Percentiles rank a stretch among this genome's conserved stretches.
These are phyloP conservation scores for Petroica traversi DNA, from an alignment of 2,113 vertebrate species.

Conservation along the genomic window DNA sequence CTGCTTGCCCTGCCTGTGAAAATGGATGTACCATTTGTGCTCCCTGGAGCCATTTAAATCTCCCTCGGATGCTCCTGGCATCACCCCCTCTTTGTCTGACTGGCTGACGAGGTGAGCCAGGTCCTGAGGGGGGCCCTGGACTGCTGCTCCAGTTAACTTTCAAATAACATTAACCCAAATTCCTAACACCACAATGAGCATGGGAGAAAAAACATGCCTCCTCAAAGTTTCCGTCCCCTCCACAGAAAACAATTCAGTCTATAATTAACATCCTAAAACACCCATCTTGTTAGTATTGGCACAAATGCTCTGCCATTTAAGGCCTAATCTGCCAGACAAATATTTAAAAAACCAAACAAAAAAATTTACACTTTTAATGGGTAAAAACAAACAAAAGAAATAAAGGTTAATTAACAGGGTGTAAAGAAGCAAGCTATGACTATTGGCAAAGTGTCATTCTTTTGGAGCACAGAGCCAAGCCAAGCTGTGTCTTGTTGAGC, in stretches of 20 bases:
- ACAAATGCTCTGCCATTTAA: not conserved
- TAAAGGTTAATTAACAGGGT: not conserved
- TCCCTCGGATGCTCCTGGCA: not conserved
- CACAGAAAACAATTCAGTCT: not conserved
- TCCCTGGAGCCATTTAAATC: not conserved
- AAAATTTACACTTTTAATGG: not conserved
- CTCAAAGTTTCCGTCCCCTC: not conserved
- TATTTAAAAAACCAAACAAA: not conserved
- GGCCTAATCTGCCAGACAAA: not conserved
- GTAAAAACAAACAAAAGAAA: not conserved
- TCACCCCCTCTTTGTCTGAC: not conserved
- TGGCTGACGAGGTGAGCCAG: not conserved
- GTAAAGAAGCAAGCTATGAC: not conserved
- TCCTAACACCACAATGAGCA: not conserved
- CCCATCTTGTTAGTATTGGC: not conserved
- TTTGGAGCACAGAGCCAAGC: not conserved
- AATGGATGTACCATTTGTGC: fast-evolving
- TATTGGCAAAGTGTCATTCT: not conserved
- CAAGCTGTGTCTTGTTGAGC: not conserved
- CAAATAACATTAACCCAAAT: not conserved
- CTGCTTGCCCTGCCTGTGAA: not conserved
- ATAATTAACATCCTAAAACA: not conserved
- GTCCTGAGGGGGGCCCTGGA: not conserved
- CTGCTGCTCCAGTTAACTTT: not conserved
- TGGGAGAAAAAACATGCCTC: not conserved